A percentile compares a stretch with the other conserved stretches of the same genome.
Conservation (phyloP, 2,888 invertebrate genomes). For the Clitarchus hookeri region DNA sequence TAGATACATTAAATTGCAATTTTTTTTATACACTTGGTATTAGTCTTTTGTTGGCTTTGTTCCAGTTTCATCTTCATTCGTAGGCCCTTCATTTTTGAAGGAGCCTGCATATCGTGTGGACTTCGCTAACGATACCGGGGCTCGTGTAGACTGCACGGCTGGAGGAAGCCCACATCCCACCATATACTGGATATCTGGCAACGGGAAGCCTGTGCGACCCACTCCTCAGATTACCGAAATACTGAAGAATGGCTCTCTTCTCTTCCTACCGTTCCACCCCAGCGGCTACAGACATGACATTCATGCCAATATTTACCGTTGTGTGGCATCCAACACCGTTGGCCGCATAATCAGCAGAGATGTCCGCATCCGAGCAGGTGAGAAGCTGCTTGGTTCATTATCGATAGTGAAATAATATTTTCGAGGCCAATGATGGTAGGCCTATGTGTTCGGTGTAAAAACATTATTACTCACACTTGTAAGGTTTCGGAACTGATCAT, state of each 20-base stretch:
- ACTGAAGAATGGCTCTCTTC: constrained; percentile 46
- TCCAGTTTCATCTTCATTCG: constrained; percentile 37
- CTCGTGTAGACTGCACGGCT: constrained; percentile 48
- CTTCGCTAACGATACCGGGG: constrained; percentile 49
- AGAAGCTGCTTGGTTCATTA: constrained; percentile 21
- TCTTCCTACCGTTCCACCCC: constrained; percentile 48
- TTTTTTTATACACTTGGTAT: not conserved
- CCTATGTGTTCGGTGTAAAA: no score
- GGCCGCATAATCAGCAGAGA: constrained; percentile 49
- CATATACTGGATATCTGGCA: constrained; percentile 46
- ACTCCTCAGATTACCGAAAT: constrained; percentile 46
- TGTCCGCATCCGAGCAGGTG: constrained; percentile 48
- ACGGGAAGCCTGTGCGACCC: constrained; percentile 45
- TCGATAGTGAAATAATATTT: no score
- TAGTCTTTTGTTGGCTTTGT: not conserved
- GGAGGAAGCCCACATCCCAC: constrained; percentile 46
- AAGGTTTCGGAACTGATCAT: no score
- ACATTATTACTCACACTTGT: no score
- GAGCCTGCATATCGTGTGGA: constrained; percentile 49
- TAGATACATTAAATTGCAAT: no score
- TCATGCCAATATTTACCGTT: constrained; percentile 48
- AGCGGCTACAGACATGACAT: constrained; percentile 49
- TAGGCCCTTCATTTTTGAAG: constrained; percentile 47
- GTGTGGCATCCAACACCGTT: constrained; percentile 47
- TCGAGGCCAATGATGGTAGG: no score